Evolutionary conservation across 2,113 vertebrate species (phyloP), one percentile per base, ranked within the genome.

Genomic region (Gallinago jamesoni): DNA sequence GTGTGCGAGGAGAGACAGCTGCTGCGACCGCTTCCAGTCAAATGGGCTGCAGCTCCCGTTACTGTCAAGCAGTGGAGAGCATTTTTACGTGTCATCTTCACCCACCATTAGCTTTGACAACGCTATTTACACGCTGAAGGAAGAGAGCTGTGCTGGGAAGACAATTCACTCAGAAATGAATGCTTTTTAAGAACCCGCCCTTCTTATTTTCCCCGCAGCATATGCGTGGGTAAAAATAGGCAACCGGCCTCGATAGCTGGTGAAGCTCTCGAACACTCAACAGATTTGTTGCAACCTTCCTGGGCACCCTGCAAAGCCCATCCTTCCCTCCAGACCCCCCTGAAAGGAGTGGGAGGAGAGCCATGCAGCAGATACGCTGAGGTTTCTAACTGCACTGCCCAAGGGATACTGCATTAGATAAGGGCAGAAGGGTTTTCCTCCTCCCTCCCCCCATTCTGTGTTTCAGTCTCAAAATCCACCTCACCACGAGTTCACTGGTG

Each of bases 181-280:
- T 75, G 62, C 24, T 27, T 57, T 77, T 70, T 62, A 62, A 66
- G 47, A 72, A 87, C 16, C 9, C 43, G 43, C 14, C 50, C 17
- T 48, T 68, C 31, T 57, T 4, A 2, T 52, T 79, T 92, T 75
- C 74, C 35, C 39, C 21, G 20, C 21, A 70, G 60, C 66, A 53
- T 17, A 50, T 1, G 2, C 39, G 59, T 1, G 27, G 25, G 39
- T 72, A 83, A 94, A 95, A 94, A 95, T 20, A 92, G 79, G 53
- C 57, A 59, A 14, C 22, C 0, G 0, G 31, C 64, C 63, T 86
- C 1, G 0, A 68, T 67, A 92, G 37, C 45, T 70, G 23, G 5
- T 55, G 59, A 88, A 88, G 67, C 37, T 55, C 52, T 79, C 22
- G 11, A 93, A 76, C 63, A 27, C 33, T 14, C 30, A 77, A 33